These are phyloP conservation scores for Miopithecus talapoin DNA, from an alignment of 2,797 vertebrate species.

Conservation along the genomic window DNA sequence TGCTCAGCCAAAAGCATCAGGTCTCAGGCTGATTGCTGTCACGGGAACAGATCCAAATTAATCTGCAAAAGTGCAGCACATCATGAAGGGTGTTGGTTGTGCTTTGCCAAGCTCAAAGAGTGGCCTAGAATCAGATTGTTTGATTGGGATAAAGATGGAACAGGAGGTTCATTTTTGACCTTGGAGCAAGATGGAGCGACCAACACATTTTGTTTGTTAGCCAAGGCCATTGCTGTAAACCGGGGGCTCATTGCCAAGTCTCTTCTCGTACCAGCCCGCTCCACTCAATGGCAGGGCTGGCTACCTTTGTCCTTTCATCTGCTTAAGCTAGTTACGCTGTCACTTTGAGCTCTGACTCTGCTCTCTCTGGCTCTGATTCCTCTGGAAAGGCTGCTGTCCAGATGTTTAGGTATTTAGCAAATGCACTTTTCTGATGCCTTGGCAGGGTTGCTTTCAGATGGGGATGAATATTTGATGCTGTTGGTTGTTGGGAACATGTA, in stretches of 20 bases:
- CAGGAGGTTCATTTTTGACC: slow-evolving; percentile 67
- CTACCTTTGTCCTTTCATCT: slow-evolving; percentile 66
- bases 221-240: slow-evolving; percentile 2
- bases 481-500: slow-evolving; percentile 50
- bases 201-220: slow-evolving; percentile 56
- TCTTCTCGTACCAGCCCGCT: not conserved
- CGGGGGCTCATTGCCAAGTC: not conserved
- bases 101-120: slow-evolving; percentile 27
- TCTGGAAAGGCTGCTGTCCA: slow-evolving; percentile 66
- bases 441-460: slow-evolving; percentile 40
- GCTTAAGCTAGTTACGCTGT: slow-evolving; percentile 67
- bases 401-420: slow-evolving; percentile 79
- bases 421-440: slow-evolving; percentile 65
- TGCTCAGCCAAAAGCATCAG: slow-evolving; percentile 21
- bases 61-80: slow-evolving; percentile 63
- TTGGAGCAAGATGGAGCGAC: slow-evolving; percentile 46
- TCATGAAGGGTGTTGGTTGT: not conserved
- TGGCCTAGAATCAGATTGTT: slow-evolving; percentile 54
- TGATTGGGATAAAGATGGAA: slow-evolving; percentile 39
- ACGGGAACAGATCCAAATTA: slow-evolving; percentile 63
- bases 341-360: slow-evolving; percentile 59
- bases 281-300: not conserved
- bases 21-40: slow-evolving; percentile 35
- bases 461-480: slow-evolving; percentile 59
- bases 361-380: slow-evolving; percentile 57